phyloP scores from a whole-genome alignment of 2,797 vertebrate species.

The Poeciliopsis turneri region DNA sequence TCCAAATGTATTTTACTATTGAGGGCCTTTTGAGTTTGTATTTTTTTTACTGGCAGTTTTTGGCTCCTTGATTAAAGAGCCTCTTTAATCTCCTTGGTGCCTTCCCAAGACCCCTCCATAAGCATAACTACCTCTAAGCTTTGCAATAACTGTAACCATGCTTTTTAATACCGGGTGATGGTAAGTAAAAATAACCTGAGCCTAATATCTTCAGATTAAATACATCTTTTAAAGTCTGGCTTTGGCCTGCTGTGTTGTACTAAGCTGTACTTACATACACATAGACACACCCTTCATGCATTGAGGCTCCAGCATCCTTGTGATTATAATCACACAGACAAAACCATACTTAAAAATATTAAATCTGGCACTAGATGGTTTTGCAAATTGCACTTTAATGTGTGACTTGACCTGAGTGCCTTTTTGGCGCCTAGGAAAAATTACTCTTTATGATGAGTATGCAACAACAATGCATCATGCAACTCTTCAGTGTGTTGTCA shows the following conservation, averaged over 20 bases:
- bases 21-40: conserved; percentile 8
- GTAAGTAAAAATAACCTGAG: conserved; percentile 83
- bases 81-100: conserved; percentile 59
- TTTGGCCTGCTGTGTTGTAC: conserved; percentile 52
- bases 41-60: conserved; percentile 11
- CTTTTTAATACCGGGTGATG: conserved; percentile 76
- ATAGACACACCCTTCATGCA: conserved; percentile 12
- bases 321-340: conserved; percentile 58
- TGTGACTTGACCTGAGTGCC: conserved; percentile 54
- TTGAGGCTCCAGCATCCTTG: conserved; percentile 15
- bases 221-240: conserved; percentile 70
- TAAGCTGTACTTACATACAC: conserved; percentile 56
- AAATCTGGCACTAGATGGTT: conserved; percentile 50
- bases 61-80: conserved; percentile 61
- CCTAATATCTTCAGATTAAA: conserved; percentile 83
- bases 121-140: conserved; percentile 53
- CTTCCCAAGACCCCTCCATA: conserved; percentile 54
- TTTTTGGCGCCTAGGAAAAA: conserved; percentile 55
- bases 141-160: conserved; percentile 69
- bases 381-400: conserved; percentile 61
- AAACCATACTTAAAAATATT: conserved; percentile 70
- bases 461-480: conserved; percentile 53
- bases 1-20: not conserved
- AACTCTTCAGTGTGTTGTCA: conserved; percentile 23
- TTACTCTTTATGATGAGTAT: conserved; percentile 69